A percentile compares a stretch with the other conserved stretches of the same genome.
phyloP scores from a whole-genome alignment of 2,113 vertebrate species.

The Burhinus oedicnemus region DNA sequence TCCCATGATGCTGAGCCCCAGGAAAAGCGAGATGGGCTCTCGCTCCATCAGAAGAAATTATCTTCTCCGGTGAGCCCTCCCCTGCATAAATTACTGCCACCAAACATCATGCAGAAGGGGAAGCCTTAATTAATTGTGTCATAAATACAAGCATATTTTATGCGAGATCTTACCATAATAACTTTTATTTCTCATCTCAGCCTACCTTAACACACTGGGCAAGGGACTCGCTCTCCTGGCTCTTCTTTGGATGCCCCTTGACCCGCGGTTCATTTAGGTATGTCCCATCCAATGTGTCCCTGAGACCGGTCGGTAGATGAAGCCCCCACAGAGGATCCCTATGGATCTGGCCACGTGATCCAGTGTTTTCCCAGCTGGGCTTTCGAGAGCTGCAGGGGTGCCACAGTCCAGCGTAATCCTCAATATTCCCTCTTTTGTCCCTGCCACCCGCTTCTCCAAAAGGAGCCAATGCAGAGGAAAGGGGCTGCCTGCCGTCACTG shows the following conservation, averaged over 20 bases:
- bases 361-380: background rate
- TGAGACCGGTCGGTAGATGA: slow-evolving; percentile 35
- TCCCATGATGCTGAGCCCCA: background rate
- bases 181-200: background rate
- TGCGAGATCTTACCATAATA: accelerated
- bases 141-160: background rate
- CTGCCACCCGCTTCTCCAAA: background rate
- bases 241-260: background rate
- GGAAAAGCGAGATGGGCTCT: background rate
- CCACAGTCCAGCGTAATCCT: background rate
- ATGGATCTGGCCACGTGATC: background rate
- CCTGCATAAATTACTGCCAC: background rate
- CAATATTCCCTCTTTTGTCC: background rate
- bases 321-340: background rate
- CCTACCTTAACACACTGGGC: slow-evolving; percentile 85
- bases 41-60: background rate
- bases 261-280: background rate
- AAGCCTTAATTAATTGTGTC: background rate
- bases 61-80: background rate
- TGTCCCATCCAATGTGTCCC: slow-evolving; percentile 43
- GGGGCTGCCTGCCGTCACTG: background rate
- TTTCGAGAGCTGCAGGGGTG: background rate
- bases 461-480: background rate
- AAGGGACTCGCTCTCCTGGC: slow-evolving; percentile 73
- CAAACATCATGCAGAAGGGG: background rate